Evolutionary conservation across 2,113 vertebrate genomes (phyloP), one percentile per base, ranked within the genome.

Genomic region (Deroptyus accipitrinus): DNA sequence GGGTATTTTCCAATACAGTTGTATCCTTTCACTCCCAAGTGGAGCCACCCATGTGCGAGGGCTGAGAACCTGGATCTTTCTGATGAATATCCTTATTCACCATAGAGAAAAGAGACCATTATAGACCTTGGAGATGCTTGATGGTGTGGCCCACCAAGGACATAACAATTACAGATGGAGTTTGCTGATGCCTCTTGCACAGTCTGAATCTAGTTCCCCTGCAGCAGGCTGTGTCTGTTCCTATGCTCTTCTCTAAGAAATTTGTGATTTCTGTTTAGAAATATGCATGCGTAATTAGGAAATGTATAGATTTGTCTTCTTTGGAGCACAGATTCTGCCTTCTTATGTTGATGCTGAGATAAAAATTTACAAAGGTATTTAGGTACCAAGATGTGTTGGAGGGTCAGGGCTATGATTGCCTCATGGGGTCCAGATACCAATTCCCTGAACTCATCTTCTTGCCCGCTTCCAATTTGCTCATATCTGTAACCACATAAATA

Each of bases 1-100:
- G 90, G 55, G 85, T 90, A 10, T 96, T 96, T 96, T 96, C 90
- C 85, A 91, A 95, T 96, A 88, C 92, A 93, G 91, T 95, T 83
- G 69, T 97, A 96, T 83, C 85, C 63, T 95, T 96, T 97, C 79
- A 90, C 52, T 96, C 82, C 59, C 74, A 63, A 87, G 69, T 7
- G 10, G 62, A 95, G 92, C 92, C 92, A 95, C 88, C 95, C 90
- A 30, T 95, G 81, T 90, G 79, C 2, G 27, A 90, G 79, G 89
- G 33, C 83, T 95, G 85, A 61, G 80, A 91, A 97, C 68, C 72
- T 87, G 88, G 49, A 93, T 67, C 33, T 93, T 90, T 95, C 86
- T 92, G 79, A 96, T 94, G 76, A 96, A 96, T 97, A 85, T 83
- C 81, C 88, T 83, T 59, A 62, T 48, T 94, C 1, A 0, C 52